phyloP scores from a whole-genome alignment of 2,113 vertebrate species.

The Sprattus sprattus region DNA sequence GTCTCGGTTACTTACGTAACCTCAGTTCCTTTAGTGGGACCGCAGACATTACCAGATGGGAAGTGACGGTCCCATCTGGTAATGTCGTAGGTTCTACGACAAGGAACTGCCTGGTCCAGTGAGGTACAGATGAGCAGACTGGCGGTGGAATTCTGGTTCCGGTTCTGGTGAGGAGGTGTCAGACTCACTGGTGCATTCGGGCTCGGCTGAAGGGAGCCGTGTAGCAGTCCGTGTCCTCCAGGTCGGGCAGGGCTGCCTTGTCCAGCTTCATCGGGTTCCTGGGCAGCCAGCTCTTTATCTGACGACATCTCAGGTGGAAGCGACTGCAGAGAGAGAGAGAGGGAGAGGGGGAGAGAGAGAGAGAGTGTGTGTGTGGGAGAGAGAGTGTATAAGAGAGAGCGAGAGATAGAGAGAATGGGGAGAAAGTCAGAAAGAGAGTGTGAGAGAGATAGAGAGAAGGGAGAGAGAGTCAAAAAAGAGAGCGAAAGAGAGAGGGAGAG shows the following conservation, averaged over 20 bases:
- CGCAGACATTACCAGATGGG: too few relatives aligned
- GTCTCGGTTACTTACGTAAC: too few relatives aligned
- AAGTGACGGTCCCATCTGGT: too few relatives aligned
- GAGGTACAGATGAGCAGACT: background rate
- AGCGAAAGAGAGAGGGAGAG: constrained; percentile 7
- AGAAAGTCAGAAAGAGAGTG: background rate
- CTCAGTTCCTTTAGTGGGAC: too few relatives aligned
- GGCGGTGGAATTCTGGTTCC: background rate
- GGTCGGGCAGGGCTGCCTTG: constrained; percentile 91
- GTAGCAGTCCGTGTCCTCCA: constrained; percentile 94
- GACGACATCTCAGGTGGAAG: constrained; percentile 84
- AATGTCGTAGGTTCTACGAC: too few relatives aligned
- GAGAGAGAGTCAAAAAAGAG: background rate
- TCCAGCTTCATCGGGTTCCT: constrained; percentile 98
- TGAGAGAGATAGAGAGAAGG: background rate
- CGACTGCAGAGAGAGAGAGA: constrained; percentile 60
- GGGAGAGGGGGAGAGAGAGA: background rate
- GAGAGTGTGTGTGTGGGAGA: background rate
- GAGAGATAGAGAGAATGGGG: constrained; percentile 4
- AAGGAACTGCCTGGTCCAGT: background rate
- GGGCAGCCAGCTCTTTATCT: constrained; percentile 92
- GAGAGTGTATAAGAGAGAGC: constrained; percentile 9
- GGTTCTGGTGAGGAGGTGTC: background rate
- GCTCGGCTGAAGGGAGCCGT: constrained; percentile 94
- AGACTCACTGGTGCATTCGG: constrained; percentile 92